phyloP scores from a whole-genome alignment of 2,113 vertebrate species.

The Lucifuga dentata region DNA sequence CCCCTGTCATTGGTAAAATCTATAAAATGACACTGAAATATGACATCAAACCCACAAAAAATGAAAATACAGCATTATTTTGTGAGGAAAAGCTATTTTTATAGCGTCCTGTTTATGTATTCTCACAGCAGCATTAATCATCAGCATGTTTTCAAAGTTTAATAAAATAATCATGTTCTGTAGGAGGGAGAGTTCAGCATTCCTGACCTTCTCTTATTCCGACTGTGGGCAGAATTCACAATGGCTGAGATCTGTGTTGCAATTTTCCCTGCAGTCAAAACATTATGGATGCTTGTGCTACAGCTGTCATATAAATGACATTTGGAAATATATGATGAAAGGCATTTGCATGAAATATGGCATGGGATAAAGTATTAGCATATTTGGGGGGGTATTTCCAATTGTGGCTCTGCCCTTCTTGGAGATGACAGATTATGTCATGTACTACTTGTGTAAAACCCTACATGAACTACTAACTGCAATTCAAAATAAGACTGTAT shows the following conservation, averaged over 20 bases:
- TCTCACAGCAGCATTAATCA: slow-evolving; percentile 44
- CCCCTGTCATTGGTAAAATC: slow-evolving; percentile 6
- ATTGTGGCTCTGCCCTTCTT: slow-evolving; percentile 29
- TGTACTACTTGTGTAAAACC: slow-evolving; percentile 11
- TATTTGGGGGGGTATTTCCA: slow-evolving; percentile 25
- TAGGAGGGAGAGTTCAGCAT: slow-evolving; percentile 42
- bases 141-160: slow-evolving; percentile 44
- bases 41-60: slow-evolving; percentile 1
- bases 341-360: slow-evolving; percentile 62
- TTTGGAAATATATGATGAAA: slow-evolving; percentile 62
- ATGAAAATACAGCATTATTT: slow-evolving; percentile 18
- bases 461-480: neutral
- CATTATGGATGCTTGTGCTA: slow-evolving; percentile 62
- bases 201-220: slow-evolving; percentile 52
- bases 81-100: slow-evolving; percentile 18
- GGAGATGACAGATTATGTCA: slow-evolving; percentile 35
- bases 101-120: slow-evolving; percentile 26
- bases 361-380: slow-evolving; percentile 41
- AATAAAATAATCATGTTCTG: slow-evolving; percentile 64
- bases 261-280: slow-evolving; percentile 54
- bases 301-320: slow-evolving; percentile 67
- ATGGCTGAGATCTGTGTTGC: slow-evolving; percentile 45
- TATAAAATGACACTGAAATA: slow-evolving; percentile 16
- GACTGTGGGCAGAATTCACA: slow-evolving; percentile 58
- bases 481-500: slow-evolving; percentile 8